Evolutionary conservation across 2,113 vertebrate genomes (phyloP), one percentile per base, ranked within the genome.

Genomic region (Thermophis baileyi): DNA sequence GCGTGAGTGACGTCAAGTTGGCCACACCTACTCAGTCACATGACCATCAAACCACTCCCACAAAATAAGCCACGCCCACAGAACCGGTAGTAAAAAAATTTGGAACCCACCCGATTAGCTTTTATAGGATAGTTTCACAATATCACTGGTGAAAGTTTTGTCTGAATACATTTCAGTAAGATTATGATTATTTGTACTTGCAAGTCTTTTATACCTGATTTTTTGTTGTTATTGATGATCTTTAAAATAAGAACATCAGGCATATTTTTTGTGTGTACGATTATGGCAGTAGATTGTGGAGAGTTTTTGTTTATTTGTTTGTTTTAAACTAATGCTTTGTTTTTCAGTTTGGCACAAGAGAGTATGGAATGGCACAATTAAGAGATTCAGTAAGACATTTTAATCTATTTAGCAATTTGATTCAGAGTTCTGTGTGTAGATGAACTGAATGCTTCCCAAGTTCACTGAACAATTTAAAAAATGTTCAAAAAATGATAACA

Each of bases 91-190:
- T n/a, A n/a, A n/a, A n/a, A n/a, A n/a, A n/a, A n/a, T n/a, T n/a
- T n/a, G n/a, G n/a, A n/a, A n/a, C n/a, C n/a, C n/a, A n/a, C n/a
- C n/a, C n/a, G n/a, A 47, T 87, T 69, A 69, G 16, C 47, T 90
- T 87, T 87, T 16, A 81, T 1, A 27, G 5, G 1, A 18, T 57
- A 30, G 20, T 11, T 44, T 93, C 46, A 8, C 5, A 50, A 47
- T 25, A 18, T 63, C 1, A 16, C 69, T 35, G 85, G 91, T 47
- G 14, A 93, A 25, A 6, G 91, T 95, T 96, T 91, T 53, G 7
- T 89, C 25, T 89, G 16, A 22, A n/a, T 91, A 54, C 85, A 92
- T 92, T 94, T 94, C 11, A 6, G 60, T 35, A 85, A 4, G 74
- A 91, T 91, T 57, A 89, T 54, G 93, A 10, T 35, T 7, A 1